Evolutionary conservation across 1,140 invertebrate species (phyloP).

Genomic region (Meloidogyne exigua): DNA sequence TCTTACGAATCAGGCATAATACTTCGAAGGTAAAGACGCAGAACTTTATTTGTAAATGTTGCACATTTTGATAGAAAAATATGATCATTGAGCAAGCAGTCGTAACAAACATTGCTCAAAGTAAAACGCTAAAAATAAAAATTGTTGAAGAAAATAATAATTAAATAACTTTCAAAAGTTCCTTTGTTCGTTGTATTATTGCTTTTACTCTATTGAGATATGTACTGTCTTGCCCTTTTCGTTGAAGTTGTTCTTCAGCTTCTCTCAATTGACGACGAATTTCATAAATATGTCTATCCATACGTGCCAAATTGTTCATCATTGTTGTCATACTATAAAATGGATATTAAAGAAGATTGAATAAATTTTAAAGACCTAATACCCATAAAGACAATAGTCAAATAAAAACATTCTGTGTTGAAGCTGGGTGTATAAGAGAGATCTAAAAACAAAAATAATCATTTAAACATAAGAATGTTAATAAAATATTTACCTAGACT

Average conservation of each 20-base stretch:
- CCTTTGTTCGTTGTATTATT: neutral
- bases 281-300: constrained; percentile 8
- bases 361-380: constrained; percentile 78
- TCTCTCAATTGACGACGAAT: constrained; percentile 87
- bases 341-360: neutral
- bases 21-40: constrained; percentile 39
- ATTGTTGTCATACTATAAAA: constrained; percentile 14
- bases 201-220: neutral
- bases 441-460: constrained; percentile 34
- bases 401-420: constrained; percentile 91
- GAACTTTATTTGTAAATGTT: constrained; percentile 52
- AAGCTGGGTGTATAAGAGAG: constrained; percentile 75
- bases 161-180: neutral
- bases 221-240: neutral
- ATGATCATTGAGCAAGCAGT: constrained; percentile 45
- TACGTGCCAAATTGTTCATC: constrained; percentile 6
- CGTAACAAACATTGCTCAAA: constrained; percentile 21
- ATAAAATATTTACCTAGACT: constrained; percentile 69
- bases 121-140: constrained; percentile 26
- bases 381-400: constrained; percentile 88
- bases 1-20: constrained; percentile 52
- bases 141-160: neutral
- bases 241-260: constrained; percentile 68
- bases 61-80: constrained; percentile 36
- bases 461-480: neutral